A percentile compares a stretch with the other conserved stretches of the same genome.
Evolutionary conservation across 2,888 invertebrate genomes (phyloP).

Genomic region (Tinea pellionella): DNA sequence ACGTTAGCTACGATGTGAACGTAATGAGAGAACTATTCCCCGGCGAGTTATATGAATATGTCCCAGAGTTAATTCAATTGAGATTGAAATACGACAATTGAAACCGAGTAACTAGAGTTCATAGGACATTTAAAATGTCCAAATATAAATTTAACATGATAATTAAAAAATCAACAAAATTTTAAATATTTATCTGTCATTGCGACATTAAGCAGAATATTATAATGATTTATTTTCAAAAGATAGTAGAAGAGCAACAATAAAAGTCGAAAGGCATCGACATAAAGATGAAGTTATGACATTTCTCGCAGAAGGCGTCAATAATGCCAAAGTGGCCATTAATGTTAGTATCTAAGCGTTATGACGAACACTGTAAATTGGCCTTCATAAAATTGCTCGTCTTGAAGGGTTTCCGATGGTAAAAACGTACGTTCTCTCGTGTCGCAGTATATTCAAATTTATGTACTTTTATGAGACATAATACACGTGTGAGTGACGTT

Average conservation of each 20-base stretch:
- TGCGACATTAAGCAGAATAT: neutral
- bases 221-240: slow-evolving; percentile 8
- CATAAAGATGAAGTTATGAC: slow-evolving; percentile 35
- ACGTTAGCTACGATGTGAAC: neutral
- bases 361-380: slow-evolving; percentile 45
- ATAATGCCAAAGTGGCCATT: slow-evolving; percentile 46
- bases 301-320: slow-evolving; percentile 34
- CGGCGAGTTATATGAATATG: no score
- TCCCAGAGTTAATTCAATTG: no score
- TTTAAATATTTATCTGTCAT: neutral
- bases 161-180: no score
- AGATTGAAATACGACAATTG: no score
- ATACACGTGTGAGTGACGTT: neutral
- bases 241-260: slow-evolving; percentile 20
- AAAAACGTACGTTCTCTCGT: neutral
- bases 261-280: slow-evolving; percentile 25
- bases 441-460: neutral
- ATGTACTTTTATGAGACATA: neutral
- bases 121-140: no score
- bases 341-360: slow-evolving; percentile 31
- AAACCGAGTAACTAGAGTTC: no score
- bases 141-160: no score
- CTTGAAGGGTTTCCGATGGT: neutral
- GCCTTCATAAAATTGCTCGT: slow-evolving; percentile 29
- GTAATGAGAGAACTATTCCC: no score